Base-by-base conservation (phyloP, 2,888 invertebrate genomes). In the Luperina nickerlii region DNA sequence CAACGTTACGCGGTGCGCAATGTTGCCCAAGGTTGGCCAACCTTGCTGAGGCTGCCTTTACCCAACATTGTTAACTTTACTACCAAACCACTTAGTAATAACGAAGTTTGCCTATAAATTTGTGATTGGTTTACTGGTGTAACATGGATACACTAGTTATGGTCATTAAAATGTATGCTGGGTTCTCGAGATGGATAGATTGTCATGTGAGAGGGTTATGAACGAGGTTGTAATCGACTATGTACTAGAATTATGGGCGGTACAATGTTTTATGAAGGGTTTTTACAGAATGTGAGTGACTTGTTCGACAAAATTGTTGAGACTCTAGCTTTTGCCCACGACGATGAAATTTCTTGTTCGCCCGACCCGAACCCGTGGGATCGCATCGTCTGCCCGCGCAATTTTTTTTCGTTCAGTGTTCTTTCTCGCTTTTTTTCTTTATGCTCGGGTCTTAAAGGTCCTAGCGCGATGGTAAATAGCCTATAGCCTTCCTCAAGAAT, bases 71-170 rank as follows among this genome's bases (percentile, higher is more conserved):
- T 87, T 81, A 81, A 57, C 73, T 69, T 74, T 83, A 85, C 83
- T 73, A 82, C 72, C 77, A 4, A 80, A 78, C 85, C 75, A 75
- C 82, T 82, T 78, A 72, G 67, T 38, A 66, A 73, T 79, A 81
- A 85, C 86, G 54, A 83, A 83, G 81, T 88, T 89, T 81, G n/a
- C 24, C 32, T 60, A 57, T 74, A 76, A 87, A 70, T 83, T 77
- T 72, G 51, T 67, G 51, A 79, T 84, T 78, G 77, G 57, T 81
- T 84, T 78, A 51, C 51, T 38, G n/a, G 42, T 62, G 60, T 72
- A 62, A 85, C 70, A 54, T 72, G 27, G 76, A 69, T 83, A 48
- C 48, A 42, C 9, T 69, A 42, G 51, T 63, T 68, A 68, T 60
- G 60, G 74, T 57, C 20, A 60, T 85, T 78, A 62, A 69, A 81